Percentiles rank a stretch among this genome's conserved stretches.
Conservation (phyloP, 2,113 vertebrate species). For the Passer montanus region DNA sequence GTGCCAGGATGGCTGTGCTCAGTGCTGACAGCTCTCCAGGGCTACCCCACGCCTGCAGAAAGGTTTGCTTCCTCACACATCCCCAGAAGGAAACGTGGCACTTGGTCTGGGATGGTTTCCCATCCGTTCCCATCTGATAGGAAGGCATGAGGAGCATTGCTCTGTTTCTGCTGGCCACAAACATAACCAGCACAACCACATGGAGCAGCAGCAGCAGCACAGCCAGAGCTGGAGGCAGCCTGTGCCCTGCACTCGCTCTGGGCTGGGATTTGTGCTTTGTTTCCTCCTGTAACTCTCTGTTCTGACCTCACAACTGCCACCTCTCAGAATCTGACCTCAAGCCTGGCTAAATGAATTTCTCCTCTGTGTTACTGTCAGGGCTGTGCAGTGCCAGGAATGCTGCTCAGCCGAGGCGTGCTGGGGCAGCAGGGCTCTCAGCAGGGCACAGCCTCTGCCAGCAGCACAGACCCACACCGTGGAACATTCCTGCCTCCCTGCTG, state of each 20-base stretch:
- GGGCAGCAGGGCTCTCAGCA: neutral
- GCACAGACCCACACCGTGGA: accelerated
- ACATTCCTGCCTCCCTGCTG: neutral
- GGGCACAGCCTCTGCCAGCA: neutral
- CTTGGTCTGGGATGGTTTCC: neutral
- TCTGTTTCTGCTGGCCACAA: neutral
- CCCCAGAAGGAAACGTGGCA: neutral
- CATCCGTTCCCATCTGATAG: accelerated
- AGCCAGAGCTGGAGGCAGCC: neutral
- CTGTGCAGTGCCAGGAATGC: neutral
- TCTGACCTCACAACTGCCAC: neutral
- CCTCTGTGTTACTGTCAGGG: neutral
- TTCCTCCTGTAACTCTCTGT: neutral
- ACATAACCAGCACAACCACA: accelerated
- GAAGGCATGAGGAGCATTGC: neutral
- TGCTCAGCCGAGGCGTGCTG: neutral
- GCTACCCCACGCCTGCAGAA: accelerated
- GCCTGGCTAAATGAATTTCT: neutral
- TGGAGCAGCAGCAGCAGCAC: accelerated
- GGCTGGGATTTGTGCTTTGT: neutral
- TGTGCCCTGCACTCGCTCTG: accelerated
- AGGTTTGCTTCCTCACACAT: neutral
- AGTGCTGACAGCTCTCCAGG: neutral
- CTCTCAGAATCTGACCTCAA: constrained; percentile 7
- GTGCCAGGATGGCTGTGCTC: neutral